Conservation (phyloP, 2,888 invertebrate genomes). For the Tortrix viridana region DNA sequence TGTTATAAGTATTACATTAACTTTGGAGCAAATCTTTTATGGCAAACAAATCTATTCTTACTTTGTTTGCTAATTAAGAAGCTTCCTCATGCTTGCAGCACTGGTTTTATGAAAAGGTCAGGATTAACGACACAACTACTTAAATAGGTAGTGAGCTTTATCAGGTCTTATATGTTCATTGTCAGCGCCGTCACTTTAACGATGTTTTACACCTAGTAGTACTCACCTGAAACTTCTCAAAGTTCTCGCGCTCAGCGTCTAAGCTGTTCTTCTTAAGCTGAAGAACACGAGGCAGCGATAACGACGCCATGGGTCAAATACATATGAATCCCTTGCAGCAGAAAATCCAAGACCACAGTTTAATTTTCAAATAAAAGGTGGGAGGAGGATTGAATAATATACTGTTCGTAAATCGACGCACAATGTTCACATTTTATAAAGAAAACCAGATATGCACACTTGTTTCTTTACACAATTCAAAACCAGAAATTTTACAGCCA, state of each 20-base stretch:
- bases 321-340: slow-evolving; percentile 61
- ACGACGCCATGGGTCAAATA: slow-evolving; percentile 86
- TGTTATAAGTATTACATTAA: too few relatives aligned
- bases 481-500: background rate
- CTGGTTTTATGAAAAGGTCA: too few relatives aligned
- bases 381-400: slow-evolving; percentile 17
- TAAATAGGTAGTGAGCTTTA: too few relatives aligned
- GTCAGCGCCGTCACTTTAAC: background rate
- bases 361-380: slow-evolving; percentile 44
- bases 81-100: too few relatives aligned
- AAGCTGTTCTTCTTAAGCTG: slow-evolving; percentile 90
- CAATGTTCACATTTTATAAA: slow-evolving; percentile 6
- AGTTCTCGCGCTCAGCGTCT: slow-evolving; percentile 91
- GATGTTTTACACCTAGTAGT: slow-evolving; percentile 22
- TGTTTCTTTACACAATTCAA: background rate
- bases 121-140: too few relatives aligned
- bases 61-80: too few relatives aligned
- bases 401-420: slow-evolving; percentile 6
- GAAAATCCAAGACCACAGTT: slow-evolving; percentile 47
- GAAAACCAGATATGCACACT: slow-evolving; percentile 1
- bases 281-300: slow-evolving; percentile 88
- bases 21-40: too few relatives aligned
- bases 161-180: background rate
- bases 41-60: too few relatives aligned
- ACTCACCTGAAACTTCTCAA: slow-evolving; percentile 92